Conservation (phyloP, 2,113 vertebrate species). For the Gallinago jamesoni region DNA sequence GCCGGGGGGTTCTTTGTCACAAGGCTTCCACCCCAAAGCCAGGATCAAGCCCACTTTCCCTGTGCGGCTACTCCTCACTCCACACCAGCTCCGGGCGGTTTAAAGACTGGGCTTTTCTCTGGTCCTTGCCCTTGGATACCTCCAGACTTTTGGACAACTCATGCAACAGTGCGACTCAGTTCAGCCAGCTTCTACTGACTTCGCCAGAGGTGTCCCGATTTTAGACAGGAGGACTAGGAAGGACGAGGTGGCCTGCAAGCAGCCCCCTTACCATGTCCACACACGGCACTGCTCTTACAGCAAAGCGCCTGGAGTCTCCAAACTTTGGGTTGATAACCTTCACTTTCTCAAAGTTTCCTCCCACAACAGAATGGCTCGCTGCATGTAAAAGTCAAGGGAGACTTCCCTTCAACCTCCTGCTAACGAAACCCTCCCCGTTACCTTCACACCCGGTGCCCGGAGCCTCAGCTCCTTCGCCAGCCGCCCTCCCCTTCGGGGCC, state of each 20-base stretch:
- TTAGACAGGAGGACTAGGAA: neutral
- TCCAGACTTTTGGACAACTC: neutral
- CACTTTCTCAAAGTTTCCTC: neutral
- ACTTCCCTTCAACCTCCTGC: neutral
- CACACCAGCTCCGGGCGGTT: neutral
- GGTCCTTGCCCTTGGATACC: neutral
- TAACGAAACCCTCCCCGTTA: neutral
- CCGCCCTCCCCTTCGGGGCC: neutral
- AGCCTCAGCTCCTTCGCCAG: neutral
- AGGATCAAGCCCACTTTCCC: neutral
- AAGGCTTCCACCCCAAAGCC: neutral
- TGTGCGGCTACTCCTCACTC: neutral
- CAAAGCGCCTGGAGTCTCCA: neutral
- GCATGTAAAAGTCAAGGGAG: neutral
- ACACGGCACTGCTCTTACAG: fast-evolving
- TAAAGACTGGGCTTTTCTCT: neutral
- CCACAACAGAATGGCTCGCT: neutral
- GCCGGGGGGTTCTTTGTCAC: neutral
- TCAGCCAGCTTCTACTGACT: neutral
- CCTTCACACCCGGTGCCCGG: neutral
- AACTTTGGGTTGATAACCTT: neutral
- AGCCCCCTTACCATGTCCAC: neutral
- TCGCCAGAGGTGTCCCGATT: neutral
- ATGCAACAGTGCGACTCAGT: fast-evolving
- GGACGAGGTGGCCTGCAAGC: neutral